Evolutionary conservation across 2,797 vertebrate genomes (phyloP), one percentile per base, ranked within the genome.

Genomic region (Thripadectes ignobilis): DNA sequence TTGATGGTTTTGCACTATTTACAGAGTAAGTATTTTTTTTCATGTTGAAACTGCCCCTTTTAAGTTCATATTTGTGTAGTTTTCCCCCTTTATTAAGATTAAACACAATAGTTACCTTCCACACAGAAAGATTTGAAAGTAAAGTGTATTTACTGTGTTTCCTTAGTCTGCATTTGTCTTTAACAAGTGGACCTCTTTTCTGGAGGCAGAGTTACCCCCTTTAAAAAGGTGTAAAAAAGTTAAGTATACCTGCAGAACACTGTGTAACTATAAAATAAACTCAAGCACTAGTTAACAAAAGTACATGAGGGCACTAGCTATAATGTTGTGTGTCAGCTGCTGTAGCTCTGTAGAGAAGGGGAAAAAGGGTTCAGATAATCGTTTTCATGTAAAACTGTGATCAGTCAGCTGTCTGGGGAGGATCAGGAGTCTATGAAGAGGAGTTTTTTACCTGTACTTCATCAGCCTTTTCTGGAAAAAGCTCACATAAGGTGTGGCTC

Each of bases 1-100:
- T 98, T 99, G 97, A 99, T 99, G 99, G 98, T 99, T 96, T 98
- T 99, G 96, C 98, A 99, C 98, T 99, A 99, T 98, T 99, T 99
- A 97, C 99, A 99, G 98, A 99, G 99, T 99, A 97, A 99, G 99
- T 98, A 96, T 92, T 63, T 77, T 55, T 74, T 78, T 12, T 26
- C 1, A 1, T 83, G 27, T 81, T 76, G 12, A 59, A 88, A 75
- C 32, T 72, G 11, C 68, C 34, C 10, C 13, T 68, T 85, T 59
- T 24, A 46, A 62, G 24, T 63, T 91, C 5, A 3, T 67, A 17
- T n/a, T 73, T 85, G 3, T 67, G 6, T 88, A 29, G 23, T 43
- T 91, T 87, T 90, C 23, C 20, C 20, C 75, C 34, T 58, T 85
- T n/a, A 66, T 38, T 72, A 27, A 83, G n/a, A 30, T 24, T 15